Evolutionary conservation across 1,140 invertebrate species (phyloP), one percentile per base, ranked within the genome.

Genomic region (Cherax quadricarinatus): DNA sequence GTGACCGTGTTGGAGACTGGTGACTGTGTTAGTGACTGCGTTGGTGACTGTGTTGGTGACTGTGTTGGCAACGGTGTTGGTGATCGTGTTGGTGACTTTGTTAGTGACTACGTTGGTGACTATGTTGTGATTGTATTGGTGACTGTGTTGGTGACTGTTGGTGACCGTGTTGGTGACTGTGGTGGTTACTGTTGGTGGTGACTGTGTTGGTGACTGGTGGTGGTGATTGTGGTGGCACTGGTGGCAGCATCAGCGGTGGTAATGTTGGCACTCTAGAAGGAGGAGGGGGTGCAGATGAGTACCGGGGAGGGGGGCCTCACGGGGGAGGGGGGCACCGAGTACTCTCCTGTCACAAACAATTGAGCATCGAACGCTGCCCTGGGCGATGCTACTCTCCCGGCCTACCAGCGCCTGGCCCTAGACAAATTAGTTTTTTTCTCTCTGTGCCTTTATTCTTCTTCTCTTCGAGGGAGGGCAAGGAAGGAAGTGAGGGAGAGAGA

Each of bases 331-430:
- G 48, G 83, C 18, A 18, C 7, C 60, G n/a, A 60, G 24, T 51
- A 41, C 5, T 21, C 51, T 70, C 87, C 87, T 81, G 87, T 88
- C 87, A 88, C 87, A 88, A 88, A 88, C 87, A 88, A 88, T 80
- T 88, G 87, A 80, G 57, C 87, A 80, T 88, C 87, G 75, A 88
- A 80, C 75, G 53, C 18, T 5, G 51, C 86, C 75, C 1, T 4
- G 70, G 70, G 70, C 70, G 24, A 10, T 30, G 4, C 70, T 75
- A 75, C 70, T 30, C 70, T 30, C 12, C n/a, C 70, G n/a, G 7
- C 70, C 6, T 30, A 75, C n/a, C 4, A n/a, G 24, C 7, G n/a
- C 6, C 4, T 4, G 9, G 10, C 7, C n/a, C 7, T 75, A n/a
- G 24, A n/a, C 21, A 75, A 75, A 75, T 75, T 75, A 75, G 70